Evolutionary conservation across 2,888 invertebrate species (phyloP).

Genomic region (Caradrina kadenii): DNA sequence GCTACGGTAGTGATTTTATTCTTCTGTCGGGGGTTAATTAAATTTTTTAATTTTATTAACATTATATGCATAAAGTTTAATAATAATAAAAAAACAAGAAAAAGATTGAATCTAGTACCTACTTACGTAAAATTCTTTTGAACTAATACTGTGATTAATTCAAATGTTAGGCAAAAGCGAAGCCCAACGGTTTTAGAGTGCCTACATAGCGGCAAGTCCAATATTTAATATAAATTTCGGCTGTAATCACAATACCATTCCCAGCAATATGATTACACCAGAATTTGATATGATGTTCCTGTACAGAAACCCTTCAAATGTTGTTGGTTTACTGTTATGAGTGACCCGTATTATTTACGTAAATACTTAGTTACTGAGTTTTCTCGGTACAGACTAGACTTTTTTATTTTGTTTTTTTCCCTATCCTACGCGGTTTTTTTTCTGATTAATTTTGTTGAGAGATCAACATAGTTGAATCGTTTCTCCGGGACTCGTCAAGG

Average conservation of each 20-base stretch:
- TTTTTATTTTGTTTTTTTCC: no score
- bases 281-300: constrained; percentile 29
- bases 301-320: neutral
- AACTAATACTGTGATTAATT: neutral
- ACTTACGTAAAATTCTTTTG: neutral
- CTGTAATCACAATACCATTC: constrained; percentile 17
- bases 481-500: no score
- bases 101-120: no score
- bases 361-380: neutral
- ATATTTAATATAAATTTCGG: constrained; percentile 17
- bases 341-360: neutral
- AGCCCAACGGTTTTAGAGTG: neutral
- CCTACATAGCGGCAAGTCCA: neutral
- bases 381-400: neutral
- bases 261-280: constrained; percentile 1
- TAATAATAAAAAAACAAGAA: no score
- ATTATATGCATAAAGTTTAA: no score
- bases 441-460: no score
- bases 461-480: no score
- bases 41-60: no score
- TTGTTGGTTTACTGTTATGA: neutral
- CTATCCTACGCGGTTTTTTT: no score
- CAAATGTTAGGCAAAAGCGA: neutral
- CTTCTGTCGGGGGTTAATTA: no score
- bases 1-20: no score